Base-by-base conservation (phyloP, 2,113 vertebrate genomes). In the Echinops telfairi region DNA sequence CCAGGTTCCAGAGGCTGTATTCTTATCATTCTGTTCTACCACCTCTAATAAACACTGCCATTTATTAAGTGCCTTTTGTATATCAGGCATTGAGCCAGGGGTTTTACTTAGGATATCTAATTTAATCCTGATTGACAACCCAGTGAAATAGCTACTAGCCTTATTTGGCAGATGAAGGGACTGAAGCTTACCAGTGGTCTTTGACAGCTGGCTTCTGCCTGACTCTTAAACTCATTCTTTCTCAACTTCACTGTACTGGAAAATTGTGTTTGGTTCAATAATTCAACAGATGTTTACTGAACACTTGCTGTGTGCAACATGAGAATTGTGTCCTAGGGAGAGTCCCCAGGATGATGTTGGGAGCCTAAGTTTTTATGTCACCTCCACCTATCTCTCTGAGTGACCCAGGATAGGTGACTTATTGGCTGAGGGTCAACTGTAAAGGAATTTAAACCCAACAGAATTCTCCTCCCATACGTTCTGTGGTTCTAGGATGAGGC, bases 31-130 rank as follows among this genome's bases (percentile, higher is more conserved):
- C 27, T 66, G 27, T 93, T 94, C 60, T 94, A 58, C 14, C 22
- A 77, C 29, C 6, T 92, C 73, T 95, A 58, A 88, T 82, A 96
- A 75, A 43, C 3, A 16, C 43, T 80, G 58, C 75, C 40, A 81
- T 89, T 77, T 93, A 89, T 90, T 77, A 92, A 90, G 53, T 95
- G 79, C n/a, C 85, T 95, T 91, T 92, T 66, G 75, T 76, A 25
- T 92, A 75, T 70, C 47, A 43, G 57, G 76, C 36, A 58, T 88
- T 90, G 83, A 68, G 43, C 43, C 78, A 75, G 71, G 22, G 33
- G 38, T 79, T 94, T 92, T 88, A 83, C 31, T 80, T 92, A 87
- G 43, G 66, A 66, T 88, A 94, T 92, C n/a, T 93, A 75, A 88
- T 95, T 92, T 95, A 89, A 84, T 93, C 47, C 47, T 81, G 31